A percentile compares a stretch with the other conserved stretches of the same genome.
Evolutionary conservation across 2,113 vertebrate species (phyloP).

Genomic region (Emydocephalus ijimae): DNA sequence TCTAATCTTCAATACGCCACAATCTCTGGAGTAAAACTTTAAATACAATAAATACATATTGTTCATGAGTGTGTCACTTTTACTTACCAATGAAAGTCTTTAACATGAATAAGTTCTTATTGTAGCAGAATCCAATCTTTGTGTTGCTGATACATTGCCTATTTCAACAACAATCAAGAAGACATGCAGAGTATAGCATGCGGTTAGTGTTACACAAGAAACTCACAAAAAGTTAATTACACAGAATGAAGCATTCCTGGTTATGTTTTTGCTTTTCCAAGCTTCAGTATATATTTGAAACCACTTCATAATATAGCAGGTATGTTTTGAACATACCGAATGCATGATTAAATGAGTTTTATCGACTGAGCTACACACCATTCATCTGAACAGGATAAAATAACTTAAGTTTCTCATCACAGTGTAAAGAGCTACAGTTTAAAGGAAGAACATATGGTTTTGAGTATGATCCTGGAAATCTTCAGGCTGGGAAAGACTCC

Average conservation of each 20-base stretch:
- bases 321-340: background rate
- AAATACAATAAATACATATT: background rate
- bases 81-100: conserved; percentile 79
- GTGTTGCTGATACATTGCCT: conserved; percentile 87
- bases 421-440: background rate
- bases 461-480: background rate
- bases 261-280: background rate
- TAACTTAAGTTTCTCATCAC: background rate
- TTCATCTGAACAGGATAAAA: background rate
- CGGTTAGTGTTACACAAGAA: conserved; percentile 76
- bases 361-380: background rate
- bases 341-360: background rate
- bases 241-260: background rate
- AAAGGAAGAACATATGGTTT: background rate
- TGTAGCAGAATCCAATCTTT: conserved; percentile 93
- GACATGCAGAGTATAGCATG: conserved; percentile 87
- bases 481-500: background rate
- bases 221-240: conserved; percentile 34
- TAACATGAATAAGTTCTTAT: conserved; percentile 99
- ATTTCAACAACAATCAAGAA: conserved; percentile 67
- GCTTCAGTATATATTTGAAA: background rate
- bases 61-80: conserved; percentile 21
- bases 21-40: background rate
- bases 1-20: background rate
- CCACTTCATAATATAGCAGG: background rate